Evolutionary conservation across 2,113 vertebrate species (phyloP).

Genomic region (Tetrax tetrax): DNA sequence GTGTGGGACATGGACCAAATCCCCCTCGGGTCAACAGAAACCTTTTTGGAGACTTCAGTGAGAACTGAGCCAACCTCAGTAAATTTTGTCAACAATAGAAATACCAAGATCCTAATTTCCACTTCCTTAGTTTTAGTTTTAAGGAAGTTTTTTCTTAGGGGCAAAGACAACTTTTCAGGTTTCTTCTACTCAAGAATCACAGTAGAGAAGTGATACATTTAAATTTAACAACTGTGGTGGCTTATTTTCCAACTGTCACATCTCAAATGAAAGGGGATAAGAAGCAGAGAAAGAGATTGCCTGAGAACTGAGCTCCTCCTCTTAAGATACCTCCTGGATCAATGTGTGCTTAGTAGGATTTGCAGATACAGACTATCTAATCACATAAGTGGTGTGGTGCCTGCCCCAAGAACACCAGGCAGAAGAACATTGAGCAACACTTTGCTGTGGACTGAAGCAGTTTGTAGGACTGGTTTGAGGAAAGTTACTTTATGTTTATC

Average conservation of each 20-base stretch:
- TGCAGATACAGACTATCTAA: not conserved
- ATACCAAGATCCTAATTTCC: not conserved
- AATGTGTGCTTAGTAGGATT: not conserved
- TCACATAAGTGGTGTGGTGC: not conserved
- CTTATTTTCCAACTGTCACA: not conserved
- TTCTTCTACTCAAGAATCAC: not conserved
- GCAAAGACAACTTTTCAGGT: not conserved
- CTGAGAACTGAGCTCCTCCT: not conserved
- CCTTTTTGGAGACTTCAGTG: not conserved
- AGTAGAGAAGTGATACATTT: not conserved
- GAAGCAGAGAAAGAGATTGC: not conserved
- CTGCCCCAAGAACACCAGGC: not conserved
- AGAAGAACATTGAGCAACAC: not conserved
- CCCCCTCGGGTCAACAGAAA: not conserved
- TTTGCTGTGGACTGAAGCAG: not conserved
- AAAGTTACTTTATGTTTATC: not conserved
- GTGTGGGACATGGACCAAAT: not conserved
- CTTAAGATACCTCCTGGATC: not conserved
- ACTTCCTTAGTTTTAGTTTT: not conserved
- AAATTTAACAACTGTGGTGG: not conserved
- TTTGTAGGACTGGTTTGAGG: not conserved
- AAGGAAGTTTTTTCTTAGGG: not conserved
- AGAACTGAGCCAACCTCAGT: not conserved
- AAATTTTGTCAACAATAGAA: not conserved
- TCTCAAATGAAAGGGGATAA: not conserved